A percentile compares a stretch with the other conserved stretches of the same genome.
phyloP scores from a whole-genome alignment of 1,140 invertebrate genomes.

The Tribolium castaneum region DNA sequence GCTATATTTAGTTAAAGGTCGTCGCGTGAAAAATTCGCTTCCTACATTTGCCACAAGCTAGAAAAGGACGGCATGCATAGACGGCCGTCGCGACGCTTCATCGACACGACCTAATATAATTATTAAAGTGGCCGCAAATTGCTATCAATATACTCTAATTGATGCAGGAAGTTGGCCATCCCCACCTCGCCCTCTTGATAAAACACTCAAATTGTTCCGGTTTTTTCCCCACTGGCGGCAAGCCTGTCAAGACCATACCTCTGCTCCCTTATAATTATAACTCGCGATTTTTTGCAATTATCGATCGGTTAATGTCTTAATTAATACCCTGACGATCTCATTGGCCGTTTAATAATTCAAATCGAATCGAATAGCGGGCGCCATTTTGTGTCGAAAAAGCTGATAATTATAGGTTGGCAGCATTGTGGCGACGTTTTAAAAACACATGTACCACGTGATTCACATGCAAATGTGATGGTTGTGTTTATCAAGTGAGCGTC shows the following conservation, averaged over 20 bases:
- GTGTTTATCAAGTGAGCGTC: slow-evolving; percentile 57
- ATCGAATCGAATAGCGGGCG: background rate
- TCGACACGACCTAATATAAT: slow-evolving; percentile 45
- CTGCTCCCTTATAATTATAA: background rate
- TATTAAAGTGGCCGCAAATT: slow-evolving; percentile 54
- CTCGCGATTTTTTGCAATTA: background rate
- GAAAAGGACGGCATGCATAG: background rate
- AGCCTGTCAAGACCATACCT: slow-evolving; percentile 32
- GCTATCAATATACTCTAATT: slow-evolving; percentile 52
- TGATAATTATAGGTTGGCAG: background rate
- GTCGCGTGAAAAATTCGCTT: slow-evolving; percentile 5
- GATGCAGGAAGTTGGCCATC: slow-evolving; percentile 42
- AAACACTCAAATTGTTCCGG: slow-evolving; percentile 21
- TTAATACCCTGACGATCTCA: background rate
- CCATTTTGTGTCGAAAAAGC: background rate
- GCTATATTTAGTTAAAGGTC: slow-evolving; percentile 4
- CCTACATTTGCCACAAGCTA: background rate
- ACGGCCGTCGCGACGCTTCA: slow-evolving; percentile 15
- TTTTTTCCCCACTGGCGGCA: background rate
- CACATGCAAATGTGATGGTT: slow-evolving; percentile 58
- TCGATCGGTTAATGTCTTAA: background rate
- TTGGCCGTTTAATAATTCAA: too few species aligned
- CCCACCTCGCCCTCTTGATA: slow-evolving; percentile 9
- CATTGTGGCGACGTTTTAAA: slow-evolving; percentile 48
- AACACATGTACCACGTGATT: slow-evolving; percentile 58